Base-by-base conservation (phyloP, 2,888 invertebrate genomes). In the Tinea semifulvella region DNA sequence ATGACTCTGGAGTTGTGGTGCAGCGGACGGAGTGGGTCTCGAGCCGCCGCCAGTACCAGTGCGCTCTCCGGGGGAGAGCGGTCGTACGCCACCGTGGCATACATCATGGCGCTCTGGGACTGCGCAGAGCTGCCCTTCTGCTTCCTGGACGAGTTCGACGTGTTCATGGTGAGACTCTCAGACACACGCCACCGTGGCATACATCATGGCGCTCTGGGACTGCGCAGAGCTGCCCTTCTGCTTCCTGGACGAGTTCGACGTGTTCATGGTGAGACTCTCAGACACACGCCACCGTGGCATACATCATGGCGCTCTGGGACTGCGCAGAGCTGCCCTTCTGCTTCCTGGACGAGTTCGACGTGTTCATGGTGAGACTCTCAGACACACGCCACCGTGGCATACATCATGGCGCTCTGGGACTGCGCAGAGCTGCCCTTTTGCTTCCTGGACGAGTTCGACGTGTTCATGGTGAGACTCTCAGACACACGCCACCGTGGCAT, bases 131-230 rank as follows among this genome's bases (percentile, higher is more conserved):
- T 94, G 58, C 98, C 98, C 1, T 97, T 98, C 74, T 91, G 91
- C 82, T 89, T 96, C 68, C 82, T 98, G 54, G 98, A 98, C 68
- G 98, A 98, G 82, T 98, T 96, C 64, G 97, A 98, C 62, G 96
- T 98, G 0, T 98, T 94, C 63, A 96, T 98, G 91, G 96, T 92
- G 62, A 66, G 65, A n/a, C n/a, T n/a, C n/a, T n/a, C n/a, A n/a
- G n/a, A n/a, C n/a, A n/a, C n/a, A 92, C 75, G 89, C 95, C n/a
- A 98, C 97, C 0, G 92, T 97, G 7, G 93, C 95, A 25, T 93
- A 98, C 67, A 86, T 98, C 52, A 87, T 97, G 71, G 87, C 97
- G 20, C 83, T 98, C 22, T 98, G 98, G 98, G 90, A 93, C 48
- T 90, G 91, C 52, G 91, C 94, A 59, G 89, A 92, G 59, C 87